Evolutionary conservation across 2,113 vertebrate species (phyloP), one percentile per base, ranked within the genome.

Genomic region (Odontophorus gujanensis): DNA sequence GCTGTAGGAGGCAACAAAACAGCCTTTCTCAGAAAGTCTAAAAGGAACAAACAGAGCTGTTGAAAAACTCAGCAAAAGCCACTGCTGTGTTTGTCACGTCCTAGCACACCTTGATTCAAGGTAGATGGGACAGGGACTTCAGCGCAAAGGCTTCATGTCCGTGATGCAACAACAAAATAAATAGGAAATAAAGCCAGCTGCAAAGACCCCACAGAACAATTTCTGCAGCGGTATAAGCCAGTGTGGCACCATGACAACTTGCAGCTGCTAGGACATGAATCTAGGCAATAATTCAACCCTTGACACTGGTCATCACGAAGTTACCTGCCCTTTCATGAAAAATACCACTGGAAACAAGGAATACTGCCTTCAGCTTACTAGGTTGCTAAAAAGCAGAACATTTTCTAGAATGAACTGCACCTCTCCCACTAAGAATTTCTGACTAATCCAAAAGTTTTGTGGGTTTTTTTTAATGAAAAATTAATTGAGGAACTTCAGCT

Each of bases 51-150:
- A 68, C 30, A 79, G 53, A 87, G 69, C 38, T 81, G 50, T 45
- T 13, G 34, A 77, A 81, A 95, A 87, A 74, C 48, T 48, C 0
- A 0, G 69, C 75, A 89, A 86, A 91, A 87, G 40, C 25, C n/a
- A 84, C 45, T 17, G 45, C 48, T 45, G 74, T 7, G 3, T 69
- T 79, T 13, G 2, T 79, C 1, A 34, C 79, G 81, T 40, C 66
- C 72, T 40, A 73, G 72, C 47, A 63, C 63, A 87, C 38, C 38
- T 59, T 58, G 55, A 93, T 59, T 92, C 50, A 67, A 73, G 74
- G 74, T 74, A 92, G 77, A 85, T 26, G 32, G 77, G 83, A 36
- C 51, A 89, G 38, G 21, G 71, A 69, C 81, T 94, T 71, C 86
- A 85, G n/a, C 79, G 62, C n/a, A 92, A 81, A 79, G 71, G 38